Evolutionary conservation across 2,113 vertebrate genomes (phyloP).

Genomic region (Pterocles burchelli): DNA sequence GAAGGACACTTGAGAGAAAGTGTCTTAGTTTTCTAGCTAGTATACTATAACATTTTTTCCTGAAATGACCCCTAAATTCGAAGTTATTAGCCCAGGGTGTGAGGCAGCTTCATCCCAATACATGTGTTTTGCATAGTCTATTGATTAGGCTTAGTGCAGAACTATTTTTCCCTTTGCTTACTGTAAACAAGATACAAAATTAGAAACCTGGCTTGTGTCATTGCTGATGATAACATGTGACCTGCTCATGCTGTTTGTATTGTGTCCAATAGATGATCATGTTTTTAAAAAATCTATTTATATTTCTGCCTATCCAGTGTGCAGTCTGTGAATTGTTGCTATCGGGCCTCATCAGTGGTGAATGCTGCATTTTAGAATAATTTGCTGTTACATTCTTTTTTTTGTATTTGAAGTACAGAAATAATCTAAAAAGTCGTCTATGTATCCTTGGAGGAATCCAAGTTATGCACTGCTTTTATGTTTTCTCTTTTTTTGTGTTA

Average conservation of each 20-base stretch:
- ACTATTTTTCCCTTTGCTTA: not conserved
- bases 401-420: not conserved
- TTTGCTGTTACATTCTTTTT: not conserved
- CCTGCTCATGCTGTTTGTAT: not conserved
- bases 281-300: not conserved
- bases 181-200: slow-evolving; percentile 46
- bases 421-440: not conserved
- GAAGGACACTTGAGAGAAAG: not conserved
- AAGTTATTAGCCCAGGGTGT: not conserved
- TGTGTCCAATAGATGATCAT: not conserved
- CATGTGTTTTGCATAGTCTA: not conserved
- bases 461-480: not conserved
- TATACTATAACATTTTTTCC: not conserved
- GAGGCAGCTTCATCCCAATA: not conserved
- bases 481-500: not conserved
- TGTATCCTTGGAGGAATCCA: not conserved
- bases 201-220: slow-evolving; percentile 33
- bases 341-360: not conserved
- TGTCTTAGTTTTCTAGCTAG: not conserved
- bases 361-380: not conserved
- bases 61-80: not conserved
- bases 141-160: slow-evolving; percentile 19
- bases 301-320: not conserved
- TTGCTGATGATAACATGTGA: not conserved
- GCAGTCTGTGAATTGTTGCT: not conserved